Conservation (phyloP, 1,140 invertebrate species). For the Bombus breviceps region DNA sequence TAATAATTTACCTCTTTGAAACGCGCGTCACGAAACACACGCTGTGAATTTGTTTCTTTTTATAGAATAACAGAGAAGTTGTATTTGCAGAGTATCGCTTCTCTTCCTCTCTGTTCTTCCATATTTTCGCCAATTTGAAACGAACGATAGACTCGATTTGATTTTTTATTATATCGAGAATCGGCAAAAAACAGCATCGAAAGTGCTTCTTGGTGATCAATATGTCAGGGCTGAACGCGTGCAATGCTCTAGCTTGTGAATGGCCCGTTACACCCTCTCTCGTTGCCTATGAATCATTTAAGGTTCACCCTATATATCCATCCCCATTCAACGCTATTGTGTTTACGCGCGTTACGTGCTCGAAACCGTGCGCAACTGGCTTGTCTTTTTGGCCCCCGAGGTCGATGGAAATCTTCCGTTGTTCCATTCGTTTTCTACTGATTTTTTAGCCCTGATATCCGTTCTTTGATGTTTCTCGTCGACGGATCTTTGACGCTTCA, state of each 20-base stretch:
- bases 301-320: constrained; percentile 57
- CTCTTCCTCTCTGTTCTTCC: background rate
- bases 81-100: background rate
- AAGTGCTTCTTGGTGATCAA: constrained; percentile 58
- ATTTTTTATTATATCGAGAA: constrained; percentile 4
- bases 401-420: constrained; percentile 26
- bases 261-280: constrained; percentile 55
- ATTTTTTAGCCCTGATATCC: too few species aligned
- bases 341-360: constrained; percentile 40
- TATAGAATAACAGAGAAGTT: background rate
- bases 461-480: background rate
- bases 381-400: constrained; percentile 4
- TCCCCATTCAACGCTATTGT: constrained; percentile 43
- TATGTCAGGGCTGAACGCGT: constrained; percentile 54
- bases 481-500: too few species aligned
- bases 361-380: constrained; percentile 26
- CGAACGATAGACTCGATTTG: background rate
- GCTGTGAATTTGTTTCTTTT: background rate
- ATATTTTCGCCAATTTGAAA: too few species aligned
- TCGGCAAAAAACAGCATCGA: constrained; percentile 7
- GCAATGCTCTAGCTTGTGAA: constrained; percentile 60
- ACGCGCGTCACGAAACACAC: too few species aligned
- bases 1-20: background rate
- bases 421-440: background rate
- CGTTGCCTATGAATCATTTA: constrained; percentile 66